A percentile compares a stretch with the other conserved stretches of the same genome.
Conservation (phyloP, 2,888 invertebrate genomes). For the Pyrrhosoma nymphula region DNA sequence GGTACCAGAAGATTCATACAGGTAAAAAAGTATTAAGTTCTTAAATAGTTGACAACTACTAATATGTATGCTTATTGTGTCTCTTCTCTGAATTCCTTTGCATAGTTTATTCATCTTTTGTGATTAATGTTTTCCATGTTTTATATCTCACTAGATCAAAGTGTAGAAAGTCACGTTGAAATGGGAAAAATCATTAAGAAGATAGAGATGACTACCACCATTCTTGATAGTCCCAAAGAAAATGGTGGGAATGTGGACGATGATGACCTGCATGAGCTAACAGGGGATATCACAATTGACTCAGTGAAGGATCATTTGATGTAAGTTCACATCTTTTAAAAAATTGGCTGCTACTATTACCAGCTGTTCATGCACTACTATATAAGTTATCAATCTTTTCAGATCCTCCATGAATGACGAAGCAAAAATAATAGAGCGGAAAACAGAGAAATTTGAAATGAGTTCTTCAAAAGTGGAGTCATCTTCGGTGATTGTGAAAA, state of each 20-base stretch:
- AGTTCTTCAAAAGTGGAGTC: conserved; percentile 44
- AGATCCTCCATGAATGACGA: conserved; percentile 53
- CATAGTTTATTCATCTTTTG: not conserved
- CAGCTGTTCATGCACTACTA: not conserved
- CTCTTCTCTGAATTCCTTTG: too few species aligned
- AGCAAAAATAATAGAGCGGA: conserved; percentile 32
- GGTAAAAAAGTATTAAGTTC: too few species aligned
- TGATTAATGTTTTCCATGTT: conserved; percentile 69
- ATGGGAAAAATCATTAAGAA: conserved; percentile 76
- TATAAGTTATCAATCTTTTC: not conserved
- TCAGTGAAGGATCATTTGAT: conserved; percentile 92
- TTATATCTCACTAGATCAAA: conserved; percentile 75
- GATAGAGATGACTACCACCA: conserved; percentile 25
- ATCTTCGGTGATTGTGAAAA: conserved; percentile 44
- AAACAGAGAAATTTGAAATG: conserved; percentile 61
- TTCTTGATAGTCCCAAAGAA: conserved; percentile 75
- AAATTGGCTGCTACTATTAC: not conserved
- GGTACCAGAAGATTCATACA: too few species aligned
- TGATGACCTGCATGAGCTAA: conserved; percentile 76
- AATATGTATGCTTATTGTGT: too few species aligned
- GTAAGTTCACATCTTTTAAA: conserved; percentile 61
- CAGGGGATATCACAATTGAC: conserved; percentile 95
- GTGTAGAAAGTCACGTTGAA: conserved; percentile 79
- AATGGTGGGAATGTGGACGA: conserved; percentile 80
- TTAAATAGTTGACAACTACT: too few species aligned